Evolutionary conservation across 2,797 vertebrate genomes (phyloP).

Genomic region (Neomorphus geoffroyi): DNA sequence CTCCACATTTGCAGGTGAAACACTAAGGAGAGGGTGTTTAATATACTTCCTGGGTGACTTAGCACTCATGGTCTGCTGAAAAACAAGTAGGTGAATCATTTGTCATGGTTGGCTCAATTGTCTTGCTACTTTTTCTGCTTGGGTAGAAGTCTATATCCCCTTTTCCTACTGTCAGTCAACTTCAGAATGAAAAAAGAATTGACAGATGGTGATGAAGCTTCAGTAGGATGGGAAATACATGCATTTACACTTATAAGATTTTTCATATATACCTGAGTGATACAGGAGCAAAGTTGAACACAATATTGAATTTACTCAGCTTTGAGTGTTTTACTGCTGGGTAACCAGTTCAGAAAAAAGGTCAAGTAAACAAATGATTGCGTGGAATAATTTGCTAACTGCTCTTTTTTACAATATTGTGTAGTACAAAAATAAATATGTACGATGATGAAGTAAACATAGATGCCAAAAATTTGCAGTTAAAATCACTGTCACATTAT

Average conservation of each 20-base stretch:
- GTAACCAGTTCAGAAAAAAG: background rate
- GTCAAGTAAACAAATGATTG: background rate
- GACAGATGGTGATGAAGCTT: background rate
- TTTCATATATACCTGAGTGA: background rate
- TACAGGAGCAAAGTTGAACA: background rate
- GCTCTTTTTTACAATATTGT: background rate
- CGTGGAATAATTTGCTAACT: background rate
- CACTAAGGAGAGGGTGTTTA: background rate
- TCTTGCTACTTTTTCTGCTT: background rate
- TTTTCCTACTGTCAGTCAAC: background rate
- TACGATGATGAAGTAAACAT: background rate
- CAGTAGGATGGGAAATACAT: background rate
- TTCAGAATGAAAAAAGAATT: background rate
- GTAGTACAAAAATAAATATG: background rate
- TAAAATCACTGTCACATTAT: background rate
- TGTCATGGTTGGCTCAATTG: background rate
- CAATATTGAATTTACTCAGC: background rate
- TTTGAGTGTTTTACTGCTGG: background rate
- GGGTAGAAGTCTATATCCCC: background rate
- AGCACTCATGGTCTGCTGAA: background rate
- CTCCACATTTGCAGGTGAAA: constrained; percentile 86
- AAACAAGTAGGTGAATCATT: background rate
- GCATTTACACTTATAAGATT: background rate
- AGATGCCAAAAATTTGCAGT: background rate
- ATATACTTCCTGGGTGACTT: background rate